Percentiles rank a stretch among this genome's conserved stretches.
phyloP scores from a whole-genome alignment of 2,888 invertebrate genomes.

The Scelioninae gen. 1 region DNA sequence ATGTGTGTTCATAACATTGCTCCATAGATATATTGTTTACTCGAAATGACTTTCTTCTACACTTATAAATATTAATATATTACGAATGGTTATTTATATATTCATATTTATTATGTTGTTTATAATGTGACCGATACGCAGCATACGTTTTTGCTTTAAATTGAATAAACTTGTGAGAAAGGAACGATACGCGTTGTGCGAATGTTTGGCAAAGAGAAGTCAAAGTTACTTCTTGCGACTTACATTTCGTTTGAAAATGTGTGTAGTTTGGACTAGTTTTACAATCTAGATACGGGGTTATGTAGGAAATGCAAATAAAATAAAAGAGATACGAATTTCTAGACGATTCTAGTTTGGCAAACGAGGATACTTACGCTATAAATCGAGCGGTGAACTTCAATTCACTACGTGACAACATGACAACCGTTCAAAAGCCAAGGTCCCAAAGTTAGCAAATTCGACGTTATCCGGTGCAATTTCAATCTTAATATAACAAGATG shows the following conservation, averaged over 20 bases:
- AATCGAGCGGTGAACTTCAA: constrained; percentile 75
- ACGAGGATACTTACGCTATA: constrained; percentile 80
- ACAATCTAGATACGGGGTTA: constrained; percentile 55
- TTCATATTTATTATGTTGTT: constrained; percentile 50
- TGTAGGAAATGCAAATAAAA: constrained; percentile 68
- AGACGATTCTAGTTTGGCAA: constrained; percentile 77
- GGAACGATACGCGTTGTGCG: constrained; percentile 58
- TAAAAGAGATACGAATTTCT: constrained; percentile 58
- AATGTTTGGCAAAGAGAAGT: constrained; percentile 61
- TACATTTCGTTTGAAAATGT: constrained; percentile 64
- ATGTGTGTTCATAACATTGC: no score
- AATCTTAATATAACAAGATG: constrained; percentile 40
- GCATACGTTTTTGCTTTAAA: constrained; percentile 39
- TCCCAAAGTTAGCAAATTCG: constrained; percentile 38
- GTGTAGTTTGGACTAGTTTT: constrained; percentile 69
- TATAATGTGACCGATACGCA: constrained; percentile 36
- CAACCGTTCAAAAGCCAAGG: constrained; percentile 33
- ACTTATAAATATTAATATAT: constrained; percentile 16
- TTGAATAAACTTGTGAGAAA: constrained; percentile 53
- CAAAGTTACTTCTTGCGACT: constrained; percentile 57
- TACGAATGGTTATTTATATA: constrained; percentile 13
- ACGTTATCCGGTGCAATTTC: constrained; percentile 34
- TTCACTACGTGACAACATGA: constrained; percentile 62
- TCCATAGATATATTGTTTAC: neutral
- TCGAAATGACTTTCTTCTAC: neutral